These are phyloP conservation scores for Aradophagus sp. DNA, from an alignment of 1,140 invertebrate species.

Conservation along the genomic window DNA sequence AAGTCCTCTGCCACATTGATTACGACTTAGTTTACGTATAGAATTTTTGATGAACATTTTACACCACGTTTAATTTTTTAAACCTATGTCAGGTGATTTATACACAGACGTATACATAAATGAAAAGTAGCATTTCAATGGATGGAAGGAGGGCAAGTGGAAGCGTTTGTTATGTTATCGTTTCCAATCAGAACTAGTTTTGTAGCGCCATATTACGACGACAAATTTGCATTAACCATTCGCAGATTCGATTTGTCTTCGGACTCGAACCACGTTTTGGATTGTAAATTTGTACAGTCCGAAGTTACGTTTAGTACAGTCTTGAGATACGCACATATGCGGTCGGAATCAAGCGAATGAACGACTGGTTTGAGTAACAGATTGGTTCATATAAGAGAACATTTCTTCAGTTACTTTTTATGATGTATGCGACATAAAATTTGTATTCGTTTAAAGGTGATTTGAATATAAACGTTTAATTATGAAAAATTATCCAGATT, in stretches of 20 bases:
- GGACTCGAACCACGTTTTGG: slow-evolving; percentile 40
- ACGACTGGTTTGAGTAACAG: too few species aligned
- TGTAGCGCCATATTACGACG: slow-evolving; percentile 28
- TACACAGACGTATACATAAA: too few species aligned
- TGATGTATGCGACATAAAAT: too few species aligned
- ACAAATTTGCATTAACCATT: slow-evolving; percentile 25
- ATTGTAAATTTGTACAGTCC: slow-evolving; percentile 14
- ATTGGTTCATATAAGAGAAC: too few species aligned
- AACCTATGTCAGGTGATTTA: too few species aligned
- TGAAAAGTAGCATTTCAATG: slow-evolving; percentile 16
- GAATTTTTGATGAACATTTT: slow-evolving; percentile 35
- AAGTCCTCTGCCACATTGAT: slow-evolving; percentile 45
- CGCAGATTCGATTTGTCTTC: slow-evolving; percentile 29
- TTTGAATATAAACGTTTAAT: too few species aligned
- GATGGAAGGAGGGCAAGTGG: slow-evolving; percentile 2
- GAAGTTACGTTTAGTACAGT: slow-evolving; percentile 7
- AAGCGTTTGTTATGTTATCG: background rate
- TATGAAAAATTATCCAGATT: too few species aligned
- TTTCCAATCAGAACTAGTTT: slow-evolving; percentile 20
- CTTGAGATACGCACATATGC: slow-evolving; percentile 18
- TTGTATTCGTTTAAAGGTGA: too few species aligned
- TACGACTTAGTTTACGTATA: slow-evolving; percentile 40
- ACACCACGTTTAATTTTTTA: slow-evolving; percentile 29
- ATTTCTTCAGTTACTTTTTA: too few species aligned
- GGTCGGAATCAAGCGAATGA: slow-evolving; percentile 24